Base-by-base conservation (phyloP, 2,888 invertebrate species). In the Incurvaria masculella region DNA sequence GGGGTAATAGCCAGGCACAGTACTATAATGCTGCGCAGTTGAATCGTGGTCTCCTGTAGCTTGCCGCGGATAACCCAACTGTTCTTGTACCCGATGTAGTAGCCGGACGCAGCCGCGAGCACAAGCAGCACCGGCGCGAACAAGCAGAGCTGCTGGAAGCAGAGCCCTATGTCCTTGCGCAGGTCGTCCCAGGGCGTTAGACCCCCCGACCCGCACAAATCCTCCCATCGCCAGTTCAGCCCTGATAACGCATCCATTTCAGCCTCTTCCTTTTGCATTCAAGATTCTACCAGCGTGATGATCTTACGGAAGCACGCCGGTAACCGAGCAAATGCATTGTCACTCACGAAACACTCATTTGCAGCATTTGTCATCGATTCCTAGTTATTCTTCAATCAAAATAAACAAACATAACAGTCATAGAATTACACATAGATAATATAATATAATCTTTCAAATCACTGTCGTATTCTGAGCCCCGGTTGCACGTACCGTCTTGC, bases 81-180 rank as follows among this genome's bases (percentile, higher is more conserved):
- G 48, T 74, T 76, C 57, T 86, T 83, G 55, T 81, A 83, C 11
- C 93, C 93, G 55, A 88, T 84, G 64, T 89, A 88, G 71, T 86
- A 95, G 1, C 89, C 87, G n/a, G 94, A 94, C 42, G 84, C 66
- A 16, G 87, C 74, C 3, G 92, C 89, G 55, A 94, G 80, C 27
- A 93, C 59, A 43, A 83, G 80, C 59, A 88, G 84, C 41, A 87
- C 67, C 16, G 94, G 93, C 57, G 91, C 81, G 66, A 90, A 85
- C 27, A 96, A 78, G 61, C 85, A 87, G 45, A 94, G 69, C 68
- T 90, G 86, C 68, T 94, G 92, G 64, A 95, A 95, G 68, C 95
- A 96, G 49, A 86, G 75, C 48, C 91, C 86, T 58, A 95, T 81
- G 71, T 94, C 92, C 61, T 87, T 85, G 27, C 82, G 80, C 16